A percentile compares a stretch with the other conserved stretches of the same genome.
These are phyloP conservation scores for Lepidochrysops patricia DNA, from an alignment of 2,888 invertebrate species.

Conservation along the genomic window DNA sequence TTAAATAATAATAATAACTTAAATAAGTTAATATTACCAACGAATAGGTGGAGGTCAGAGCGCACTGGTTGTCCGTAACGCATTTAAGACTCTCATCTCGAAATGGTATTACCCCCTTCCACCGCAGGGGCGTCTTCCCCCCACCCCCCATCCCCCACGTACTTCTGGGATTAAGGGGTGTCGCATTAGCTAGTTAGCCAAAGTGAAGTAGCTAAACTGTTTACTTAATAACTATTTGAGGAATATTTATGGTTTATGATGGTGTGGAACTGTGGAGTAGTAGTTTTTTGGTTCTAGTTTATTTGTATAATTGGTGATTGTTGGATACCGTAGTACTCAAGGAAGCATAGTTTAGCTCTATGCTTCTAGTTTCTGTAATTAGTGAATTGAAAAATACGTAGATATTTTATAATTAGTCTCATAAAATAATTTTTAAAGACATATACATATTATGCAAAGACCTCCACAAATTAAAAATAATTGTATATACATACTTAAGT, in stretches of 20 bases:
- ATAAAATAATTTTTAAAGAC: no score
- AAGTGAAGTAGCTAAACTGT: slow-evolving; percentile 24
- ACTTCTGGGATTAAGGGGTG: slow-evolving; percentile 43
- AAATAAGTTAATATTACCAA: slow-evolving; percentile 23
- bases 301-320: not conserved
- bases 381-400: no score
- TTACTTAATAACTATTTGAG: slow-evolving; percentile 25
- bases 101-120: slow-evolving; percentile 63
- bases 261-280: not conserved
- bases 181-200: slow-evolving; percentile 33
- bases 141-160: slow-evolving; percentile 31
- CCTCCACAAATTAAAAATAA: no score
- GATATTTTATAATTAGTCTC: no score
- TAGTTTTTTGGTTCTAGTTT: not conserved
- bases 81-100: slow-evolving; percentile 71
- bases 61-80: slow-evolving; percentile 51
- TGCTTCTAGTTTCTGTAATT: no score
- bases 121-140: slow-evolving; percentile 40
- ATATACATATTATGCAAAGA: no score
- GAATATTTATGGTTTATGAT: slow-evolving; percentile 20
- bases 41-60: slow-evolving; percentile 32
- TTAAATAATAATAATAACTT: no score
- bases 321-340: no score
- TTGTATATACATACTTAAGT: no score
- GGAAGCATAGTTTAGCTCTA: no score